A percentile compares a stretch with the other conserved stretches of the same genome.
phyloP scores from a whole-genome alignment of 2,113 vertebrate species.

The Sinocyclocheilus maitianheensis region DNA sequence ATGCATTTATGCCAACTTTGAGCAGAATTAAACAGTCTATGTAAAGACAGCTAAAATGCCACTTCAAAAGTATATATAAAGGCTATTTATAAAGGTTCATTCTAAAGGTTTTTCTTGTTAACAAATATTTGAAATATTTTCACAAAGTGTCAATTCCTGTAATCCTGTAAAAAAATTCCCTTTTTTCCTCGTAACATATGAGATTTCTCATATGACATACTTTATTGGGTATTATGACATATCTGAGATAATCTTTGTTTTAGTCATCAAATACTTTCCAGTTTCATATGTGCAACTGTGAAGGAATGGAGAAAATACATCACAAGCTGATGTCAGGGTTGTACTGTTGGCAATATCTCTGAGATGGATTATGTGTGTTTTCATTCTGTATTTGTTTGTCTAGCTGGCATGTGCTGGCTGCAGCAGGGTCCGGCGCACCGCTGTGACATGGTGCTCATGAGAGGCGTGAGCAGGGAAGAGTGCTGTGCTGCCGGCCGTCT shows the following conservation, averaged over 20 bases:
- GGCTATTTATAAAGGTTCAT: too few species aligned
- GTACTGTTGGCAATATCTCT: background rate
- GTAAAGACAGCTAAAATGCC: background rate
- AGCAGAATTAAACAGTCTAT: background rate
- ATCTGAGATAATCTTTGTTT: background rate
- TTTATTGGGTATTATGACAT: background rate
- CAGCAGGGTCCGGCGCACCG: constrained; percentile 86
- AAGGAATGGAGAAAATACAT: background rate
- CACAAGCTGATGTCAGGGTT: background rate
- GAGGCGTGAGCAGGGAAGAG: constrained; percentile 85
- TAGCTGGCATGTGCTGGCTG: constrained; percentile 96
- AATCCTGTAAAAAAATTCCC: background rate
- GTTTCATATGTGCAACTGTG: background rate
- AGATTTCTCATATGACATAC: background rate
- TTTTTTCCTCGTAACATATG: background rate
- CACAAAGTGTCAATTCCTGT: background rate
- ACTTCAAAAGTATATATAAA: background rate
- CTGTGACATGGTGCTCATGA: constrained; percentile 91
- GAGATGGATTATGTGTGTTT: background rate
- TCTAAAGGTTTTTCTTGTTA: background rate
- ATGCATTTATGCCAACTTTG: too few species aligned
- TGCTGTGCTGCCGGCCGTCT: constrained; percentile 86
- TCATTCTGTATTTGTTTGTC: constrained; percentile 26
- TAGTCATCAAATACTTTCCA: background rate
- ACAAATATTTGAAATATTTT: too few species aligned